Conservation (phyloP, 2,797 vertebrate species). For the Buphagus erythrorhynchus region DNA sequence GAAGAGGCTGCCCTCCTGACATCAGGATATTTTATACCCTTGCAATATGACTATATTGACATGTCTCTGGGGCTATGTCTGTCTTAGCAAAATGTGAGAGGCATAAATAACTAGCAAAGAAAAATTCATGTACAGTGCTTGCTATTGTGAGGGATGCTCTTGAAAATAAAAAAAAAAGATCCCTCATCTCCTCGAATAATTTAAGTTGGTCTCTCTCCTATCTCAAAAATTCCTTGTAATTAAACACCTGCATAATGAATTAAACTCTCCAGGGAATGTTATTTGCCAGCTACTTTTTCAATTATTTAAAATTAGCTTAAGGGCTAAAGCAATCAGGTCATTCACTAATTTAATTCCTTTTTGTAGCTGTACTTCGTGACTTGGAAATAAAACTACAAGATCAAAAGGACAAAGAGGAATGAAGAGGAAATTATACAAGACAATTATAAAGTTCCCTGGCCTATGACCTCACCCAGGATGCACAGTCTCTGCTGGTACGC, state of each 20-base stretch:
- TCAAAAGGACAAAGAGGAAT: slow-evolving; percentile 24
- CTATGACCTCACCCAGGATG: neutral
- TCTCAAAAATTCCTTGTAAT: neutral
- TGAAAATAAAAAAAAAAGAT: neutral
- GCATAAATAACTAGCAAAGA: neutral
- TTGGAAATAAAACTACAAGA: slow-evolving; percentile 13
- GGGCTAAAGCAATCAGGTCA: slow-evolving; percentile 37
- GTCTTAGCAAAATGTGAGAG: neutral
- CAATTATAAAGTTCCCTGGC: neutral
- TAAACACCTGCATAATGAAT: slow-evolving; percentile 31
- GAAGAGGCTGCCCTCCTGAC: neutral
- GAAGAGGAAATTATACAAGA: neutral
- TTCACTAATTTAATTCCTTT: slow-evolving; percentile 35
- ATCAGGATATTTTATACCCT: neutral
- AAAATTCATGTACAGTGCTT: neutral
- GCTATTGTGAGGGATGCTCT: neutral
- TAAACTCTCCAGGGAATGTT: neutral
- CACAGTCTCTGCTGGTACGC: neutral
- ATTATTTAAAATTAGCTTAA: slow-evolving; percentile 53
- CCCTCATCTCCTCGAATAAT: neutral
- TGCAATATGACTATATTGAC: neutral
- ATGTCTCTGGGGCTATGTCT: neutral
- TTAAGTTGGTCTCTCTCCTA: neutral
- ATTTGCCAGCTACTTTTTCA: slow-evolving; percentile 31
- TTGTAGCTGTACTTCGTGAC: neutral